These are phyloP conservation scores for Ariopsis seemanni DNA, from an alignment of 2,113 vertebrate species.

Conservation along the genomic window DNA sequence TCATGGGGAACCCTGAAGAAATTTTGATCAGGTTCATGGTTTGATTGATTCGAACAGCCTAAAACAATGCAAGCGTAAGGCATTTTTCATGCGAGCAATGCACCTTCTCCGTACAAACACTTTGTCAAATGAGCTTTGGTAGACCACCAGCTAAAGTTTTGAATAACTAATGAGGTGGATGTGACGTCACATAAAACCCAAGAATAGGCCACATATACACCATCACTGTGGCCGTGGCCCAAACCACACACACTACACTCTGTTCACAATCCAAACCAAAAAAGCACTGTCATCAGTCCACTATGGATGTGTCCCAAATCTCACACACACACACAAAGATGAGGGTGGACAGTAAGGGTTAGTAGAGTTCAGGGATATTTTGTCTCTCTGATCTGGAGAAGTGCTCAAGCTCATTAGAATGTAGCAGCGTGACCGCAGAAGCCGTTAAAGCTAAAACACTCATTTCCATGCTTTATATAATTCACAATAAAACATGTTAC, in stretches of 20 bases:
- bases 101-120: too few species aligned
- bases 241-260: not conserved
- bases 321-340: not conserved
- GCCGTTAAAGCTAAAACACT: not conserved
- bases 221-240: not conserved
- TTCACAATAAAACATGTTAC: not conserved
- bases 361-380: not conserved
- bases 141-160: too few species aligned
- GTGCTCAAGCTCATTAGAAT: not conserved
- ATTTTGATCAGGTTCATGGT: too few species aligned
- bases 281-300: too few species aligned
- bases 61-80: too few species aligned
- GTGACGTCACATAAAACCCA: too few species aligned
- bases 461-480: conserved; percentile 3
- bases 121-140: too few species aligned
- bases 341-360: not conserved
- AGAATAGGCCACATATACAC: not conserved
- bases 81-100: too few species aligned
- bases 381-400: not conserved
- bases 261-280: too few species aligned
- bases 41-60: too few species aligned
- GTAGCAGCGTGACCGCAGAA: not conserved
- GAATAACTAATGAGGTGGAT: too few species aligned
- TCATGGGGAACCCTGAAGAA: too few species aligned
- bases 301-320: not conserved